These are phyloP conservation scores for Arnoldichthys spilopterus DNA, from an alignment of 2,797 vertebrate species.

Conservation along the genomic window DNA sequence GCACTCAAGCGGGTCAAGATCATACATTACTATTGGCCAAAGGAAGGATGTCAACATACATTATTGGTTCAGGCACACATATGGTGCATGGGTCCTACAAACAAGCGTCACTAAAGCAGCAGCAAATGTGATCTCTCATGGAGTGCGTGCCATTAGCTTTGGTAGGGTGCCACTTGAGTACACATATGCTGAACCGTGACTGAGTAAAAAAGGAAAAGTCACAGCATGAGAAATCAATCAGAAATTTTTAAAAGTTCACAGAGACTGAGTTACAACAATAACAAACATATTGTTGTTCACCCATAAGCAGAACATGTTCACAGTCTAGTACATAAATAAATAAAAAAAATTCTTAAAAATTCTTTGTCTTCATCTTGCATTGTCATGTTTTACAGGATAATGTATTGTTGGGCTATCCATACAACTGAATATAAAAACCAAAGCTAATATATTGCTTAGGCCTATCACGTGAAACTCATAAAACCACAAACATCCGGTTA, in stretches of 20 bases:
- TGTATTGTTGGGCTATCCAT: not conserved
- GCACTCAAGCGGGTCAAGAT: not conserved
- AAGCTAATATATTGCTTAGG: not conserved
- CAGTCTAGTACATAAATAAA: not conserved
- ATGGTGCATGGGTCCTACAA: not conserved
- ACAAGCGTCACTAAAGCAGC: slow-evolving; percentile 21
- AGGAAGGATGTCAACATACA: slow-evolving; percentile 23
- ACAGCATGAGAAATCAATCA: not conserved
- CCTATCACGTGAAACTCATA: not conserved
- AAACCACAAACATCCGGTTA: slow-evolving; percentile 18
- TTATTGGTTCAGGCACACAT: not conserved
- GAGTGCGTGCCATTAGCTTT: not conserved
- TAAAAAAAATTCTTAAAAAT: not conserved
- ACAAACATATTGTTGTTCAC: not conserved
- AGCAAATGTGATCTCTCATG: not conserved
- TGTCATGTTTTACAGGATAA: not conserved
- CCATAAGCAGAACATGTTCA: not conserved
- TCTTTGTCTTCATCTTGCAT: not conserved
- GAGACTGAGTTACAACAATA: not conserved
- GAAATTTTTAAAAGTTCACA: not conserved
- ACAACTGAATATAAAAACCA: not conserved
- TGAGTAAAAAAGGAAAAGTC: not conserved
- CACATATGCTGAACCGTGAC: not conserved
- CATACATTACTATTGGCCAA: not conserved
- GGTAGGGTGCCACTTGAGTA: not conserved